Percentiles rank a stretch among this genome's conserved stretches.
These are phyloP conservation scores for Semaprochilodus insignis DNA, from an alignment of 2,797 vertebrate genomes.

Conservation along the genomic window DNA sequence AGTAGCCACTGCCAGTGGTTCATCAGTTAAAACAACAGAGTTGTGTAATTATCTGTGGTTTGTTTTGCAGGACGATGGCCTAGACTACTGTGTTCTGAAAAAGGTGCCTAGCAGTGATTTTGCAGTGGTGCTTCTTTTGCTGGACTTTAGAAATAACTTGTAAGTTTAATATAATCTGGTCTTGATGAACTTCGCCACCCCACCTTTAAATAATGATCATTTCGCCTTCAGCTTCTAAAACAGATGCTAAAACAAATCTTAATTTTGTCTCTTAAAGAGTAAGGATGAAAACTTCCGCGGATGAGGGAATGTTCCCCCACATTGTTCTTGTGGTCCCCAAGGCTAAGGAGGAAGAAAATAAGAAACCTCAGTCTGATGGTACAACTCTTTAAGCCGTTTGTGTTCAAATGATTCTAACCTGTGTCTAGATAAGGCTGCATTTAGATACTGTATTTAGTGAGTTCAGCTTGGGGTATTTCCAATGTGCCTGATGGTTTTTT, in stretches of 20 bases:
- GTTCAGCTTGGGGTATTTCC: background rate
- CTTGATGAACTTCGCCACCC: background rate
- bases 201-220: background rate
- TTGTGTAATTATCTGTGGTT: background rate
- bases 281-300: conserved; percentile 62
- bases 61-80: conserved; percentile 80
- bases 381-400: background rate
- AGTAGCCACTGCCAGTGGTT: background rate
- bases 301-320: conserved; percentile 58
- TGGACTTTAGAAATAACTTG: conserved; percentile 75
- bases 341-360: background rate
- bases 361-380: conserved; percentile 33
- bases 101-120: conserved; percentile 71
- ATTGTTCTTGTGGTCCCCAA: conserved; percentile 39
- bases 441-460: too few relatives aligned
- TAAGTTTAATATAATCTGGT: conserved; percentile 52
- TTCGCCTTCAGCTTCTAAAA: background rate
- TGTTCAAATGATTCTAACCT: background rate
- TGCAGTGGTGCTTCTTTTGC: conserved; percentile 78
- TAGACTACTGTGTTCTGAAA: conserved; percentile 83
- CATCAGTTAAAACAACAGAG: too few relatives aligned
- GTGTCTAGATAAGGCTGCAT: background rate
- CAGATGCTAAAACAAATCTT: background rate
- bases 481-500: background rate
- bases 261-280: conserved; percentile 52